A percentile compares a stretch with the other conserved stretches of the same genome.
phyloP scores from a whole-genome alignment of 2,888 invertebrate species.

The Nyleta sp. region DNA sequence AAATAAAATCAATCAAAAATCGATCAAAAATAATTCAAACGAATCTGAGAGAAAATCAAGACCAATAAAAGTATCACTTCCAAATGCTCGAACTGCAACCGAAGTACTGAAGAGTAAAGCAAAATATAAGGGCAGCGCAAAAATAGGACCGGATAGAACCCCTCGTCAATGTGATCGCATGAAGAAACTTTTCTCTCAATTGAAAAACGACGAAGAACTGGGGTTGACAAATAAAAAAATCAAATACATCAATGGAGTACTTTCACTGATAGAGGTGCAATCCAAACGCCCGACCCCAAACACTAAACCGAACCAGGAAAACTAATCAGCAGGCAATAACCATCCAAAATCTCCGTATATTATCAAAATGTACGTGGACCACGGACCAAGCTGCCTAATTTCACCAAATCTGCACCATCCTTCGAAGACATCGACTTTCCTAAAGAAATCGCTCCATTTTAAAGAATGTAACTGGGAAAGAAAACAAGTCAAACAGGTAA shows the following conservation, averaged over 20 bases:
- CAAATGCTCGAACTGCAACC: background rate
- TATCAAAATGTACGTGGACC: conserved; percentile 10
- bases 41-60: background rate
- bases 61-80: background rate
- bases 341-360: background rate
- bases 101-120: background rate
- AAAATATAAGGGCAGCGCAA: background rate
- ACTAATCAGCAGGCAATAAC: background rate
- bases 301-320: background rate
- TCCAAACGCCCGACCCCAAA: too few species aligned
- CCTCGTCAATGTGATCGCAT: background rate
- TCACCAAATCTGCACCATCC: background rate
- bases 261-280: background rate
- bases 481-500: too few species aligned
- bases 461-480: too few species aligned
- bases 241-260: conserved; percentile 5
- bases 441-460: too few species aligned
- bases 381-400: background rate
- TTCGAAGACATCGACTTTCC: background rate
- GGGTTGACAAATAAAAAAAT: background rate
- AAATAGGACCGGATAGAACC: conserved; percentile 3
- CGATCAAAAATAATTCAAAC: too few species aligned
- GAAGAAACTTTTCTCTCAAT: background rate
- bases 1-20: too few species aligned
- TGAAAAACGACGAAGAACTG: background rate